These are phyloP conservation scores for Himalopsyche kuldschensis DNA, from an alignment of 2,888 invertebrate species.

Conservation along the genomic window DNA sequence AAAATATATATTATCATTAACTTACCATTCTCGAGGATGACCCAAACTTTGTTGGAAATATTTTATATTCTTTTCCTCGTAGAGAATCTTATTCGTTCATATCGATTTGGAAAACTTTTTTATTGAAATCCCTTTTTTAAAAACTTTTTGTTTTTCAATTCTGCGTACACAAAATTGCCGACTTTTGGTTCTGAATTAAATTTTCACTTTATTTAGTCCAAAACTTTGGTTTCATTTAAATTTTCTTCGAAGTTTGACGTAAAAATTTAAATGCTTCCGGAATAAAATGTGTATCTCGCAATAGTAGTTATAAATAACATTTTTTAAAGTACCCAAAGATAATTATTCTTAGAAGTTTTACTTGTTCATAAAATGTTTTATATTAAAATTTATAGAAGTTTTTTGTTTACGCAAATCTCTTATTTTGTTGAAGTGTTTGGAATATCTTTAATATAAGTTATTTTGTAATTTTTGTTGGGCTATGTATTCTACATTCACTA, in stretches of 20 bases:
- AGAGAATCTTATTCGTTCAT: not conserved
- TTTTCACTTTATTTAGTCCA: not conserved
- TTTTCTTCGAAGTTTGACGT: not conserved
- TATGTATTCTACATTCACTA: too few relatives aligned
- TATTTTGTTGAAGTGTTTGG: too few relatives aligned
- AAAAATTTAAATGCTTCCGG: not conserved
- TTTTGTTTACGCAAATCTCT: too few relatives aligned
- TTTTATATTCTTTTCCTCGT: not conserved
- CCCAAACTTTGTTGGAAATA: not conserved
- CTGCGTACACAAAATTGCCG: not conserved
- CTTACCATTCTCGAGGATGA: not conserved
- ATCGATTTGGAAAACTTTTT: not conserved
- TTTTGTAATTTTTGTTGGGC: too few relatives aligned
- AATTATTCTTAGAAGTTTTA: too few relatives aligned
- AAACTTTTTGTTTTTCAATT: not conserved
- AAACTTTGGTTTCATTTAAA: not conserved
- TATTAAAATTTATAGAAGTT: too few relatives aligned
- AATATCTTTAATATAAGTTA: too few relatives aligned
- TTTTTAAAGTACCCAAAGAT: too few relatives aligned
- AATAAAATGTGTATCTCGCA: not conserved
- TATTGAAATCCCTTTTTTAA: not conserved
- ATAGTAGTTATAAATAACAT: not conserved
- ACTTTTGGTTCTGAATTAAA: not conserved
- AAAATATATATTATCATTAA: not conserved
- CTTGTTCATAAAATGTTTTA: too few relatives aligned